Evolutionary conservation across 1,140 invertebrate species (phyloP).

Genomic region (Solenopsis fugax): DNA sequence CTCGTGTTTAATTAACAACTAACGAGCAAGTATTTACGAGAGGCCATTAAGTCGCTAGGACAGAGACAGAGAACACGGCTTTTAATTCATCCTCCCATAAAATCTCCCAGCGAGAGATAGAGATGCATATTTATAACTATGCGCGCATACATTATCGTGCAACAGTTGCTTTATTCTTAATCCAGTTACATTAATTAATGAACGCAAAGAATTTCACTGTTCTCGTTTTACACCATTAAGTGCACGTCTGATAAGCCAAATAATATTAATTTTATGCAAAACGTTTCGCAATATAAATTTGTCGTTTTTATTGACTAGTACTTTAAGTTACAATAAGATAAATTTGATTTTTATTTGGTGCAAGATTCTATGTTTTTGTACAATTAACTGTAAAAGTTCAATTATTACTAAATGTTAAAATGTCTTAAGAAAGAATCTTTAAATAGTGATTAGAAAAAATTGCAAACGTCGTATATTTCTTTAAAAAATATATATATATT

Average conservation of each 20-base stretch:
- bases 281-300: neutral
- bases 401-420: neutral
- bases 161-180: slow-evolving; percentile 17
- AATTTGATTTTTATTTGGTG: neutral
- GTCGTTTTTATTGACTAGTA: neutral
- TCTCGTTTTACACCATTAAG: neutral
- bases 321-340: neutral
- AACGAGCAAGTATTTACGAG: slow-evolving; percentile 24
- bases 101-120: slow-evolving; percentile 16
- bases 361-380: neutral
- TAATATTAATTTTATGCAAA: slow-evolving; percentile 3
- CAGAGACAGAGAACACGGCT: neutral
- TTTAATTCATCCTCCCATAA: neutral
- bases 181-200: neutral
- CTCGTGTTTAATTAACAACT: slow-evolving; percentile 35
- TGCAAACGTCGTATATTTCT: neutral
- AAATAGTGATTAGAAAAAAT: neutral
- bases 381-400: slow-evolving; percentile 14
- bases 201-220: neutral
- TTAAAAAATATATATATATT: too few relatives aligned
- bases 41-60: neutral
- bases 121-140: neutral
- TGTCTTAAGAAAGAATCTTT: neutral
- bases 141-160: neutral
- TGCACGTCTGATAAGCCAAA: neutral